A percentile compares a stretch with the other conserved stretches of the same genome.
Conservation (phyloP, 1,140 invertebrate genomes). For the Zaprionus gabonicus region DNA sequence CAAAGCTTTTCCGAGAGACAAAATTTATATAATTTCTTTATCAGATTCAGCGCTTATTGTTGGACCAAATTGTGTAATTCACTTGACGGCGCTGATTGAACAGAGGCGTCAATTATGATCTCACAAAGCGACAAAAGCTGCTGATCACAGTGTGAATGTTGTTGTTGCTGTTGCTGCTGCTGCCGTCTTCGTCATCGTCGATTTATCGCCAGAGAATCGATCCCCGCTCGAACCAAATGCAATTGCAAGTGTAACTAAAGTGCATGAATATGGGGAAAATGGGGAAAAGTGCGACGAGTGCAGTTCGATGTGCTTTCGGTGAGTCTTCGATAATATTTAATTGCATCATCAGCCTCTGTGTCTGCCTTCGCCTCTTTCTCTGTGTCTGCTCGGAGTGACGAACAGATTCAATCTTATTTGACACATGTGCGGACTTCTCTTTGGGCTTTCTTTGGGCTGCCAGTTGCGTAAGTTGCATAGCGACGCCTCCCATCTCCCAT, state of each 20-base stretch:
- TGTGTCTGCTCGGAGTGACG: slow-evolving; percentile 33
- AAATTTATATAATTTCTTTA: slow-evolving; percentile 80
- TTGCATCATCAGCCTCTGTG: slow-evolving; percentile 58
- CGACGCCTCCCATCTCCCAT: slow-evolving; percentile 10
- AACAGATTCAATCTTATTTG: slow-evolving; percentile 54
- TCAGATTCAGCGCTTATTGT: slow-evolving; percentile 67
- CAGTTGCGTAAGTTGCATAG: slow-evolving; percentile 63
- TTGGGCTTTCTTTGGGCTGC: slow-evolving; percentile 49
- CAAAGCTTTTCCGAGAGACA: slow-evolving; percentile 60
- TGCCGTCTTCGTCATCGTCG: slow-evolving; percentile 30
- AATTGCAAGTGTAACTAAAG: slow-evolving; percentile 49
- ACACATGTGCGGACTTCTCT: slow-evolving; percentile 34
- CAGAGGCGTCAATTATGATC: slow-evolving; percentile 59
- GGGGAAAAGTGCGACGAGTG: slow-evolving; percentile 72
- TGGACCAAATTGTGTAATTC: slow-evolving; percentile 69
- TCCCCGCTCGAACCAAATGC: slow-evolving; percentile 29
- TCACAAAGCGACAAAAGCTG: slow-evolving; percentile 63
- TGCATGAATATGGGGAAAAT: slow-evolving; percentile 56
- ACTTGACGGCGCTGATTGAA: slow-evolving; percentile 61
- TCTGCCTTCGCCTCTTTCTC: background rate
- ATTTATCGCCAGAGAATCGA: slow-evolving; percentile 43
- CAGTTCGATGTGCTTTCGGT: slow-evolving; percentile 74
- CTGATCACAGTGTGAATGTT: slow-evolving; percentile 30
- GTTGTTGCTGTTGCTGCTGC: background rate
- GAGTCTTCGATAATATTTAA: slow-evolving; percentile 63